Conservation (phyloP, 2,888 invertebrate species). For the Eretmocerus hayati region DNA sequence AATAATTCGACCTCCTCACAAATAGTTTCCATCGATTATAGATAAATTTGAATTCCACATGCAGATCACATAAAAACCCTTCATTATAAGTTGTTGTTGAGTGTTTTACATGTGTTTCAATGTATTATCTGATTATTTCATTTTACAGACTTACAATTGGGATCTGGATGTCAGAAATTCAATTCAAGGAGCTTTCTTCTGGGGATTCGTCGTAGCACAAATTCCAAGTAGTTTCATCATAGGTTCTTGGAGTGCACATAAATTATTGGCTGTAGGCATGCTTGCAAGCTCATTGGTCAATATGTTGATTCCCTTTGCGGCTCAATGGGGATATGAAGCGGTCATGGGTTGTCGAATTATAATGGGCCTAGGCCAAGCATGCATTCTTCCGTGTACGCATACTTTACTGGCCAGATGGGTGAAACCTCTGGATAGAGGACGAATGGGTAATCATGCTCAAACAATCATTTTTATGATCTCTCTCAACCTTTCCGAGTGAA, state of each 20-base stretch:
- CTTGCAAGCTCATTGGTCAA: slow-evolving; percentile 46
- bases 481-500: too few species aligned
- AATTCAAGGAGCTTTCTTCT: too few species aligned
- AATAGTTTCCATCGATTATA: too few species aligned
- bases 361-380: slow-evolving; percentile 69
- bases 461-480: too few species aligned
- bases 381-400: slow-evolving; percentile 64
- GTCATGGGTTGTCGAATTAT: slow-evolving; percentile 61
- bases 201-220: slow-evolving; percentile 70
- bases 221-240: slow-evolving; percentile 59
- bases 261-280: slow-evolving; percentile 33
- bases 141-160: too few species aligned
- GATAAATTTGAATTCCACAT: too few species aligned
- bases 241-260: slow-evolving; percentile 51
- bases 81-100: too few species aligned
- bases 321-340: slow-evolving; percentile 53
- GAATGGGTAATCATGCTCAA: neutral
- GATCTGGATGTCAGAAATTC: too few species aligned
- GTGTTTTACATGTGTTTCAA: too few species aligned
- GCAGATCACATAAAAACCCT: too few species aligned
- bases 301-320: slow-evolving; percentile 48
- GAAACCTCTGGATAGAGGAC: slow-evolving; percentile 47
- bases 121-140: too few species aligned
- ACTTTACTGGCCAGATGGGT: slow-evolving; percentile 70
- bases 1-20: too few species aligned